Conservation (phyloP, 2,113 vertebrate genomes). For the Siniperca knerii region DNA sequence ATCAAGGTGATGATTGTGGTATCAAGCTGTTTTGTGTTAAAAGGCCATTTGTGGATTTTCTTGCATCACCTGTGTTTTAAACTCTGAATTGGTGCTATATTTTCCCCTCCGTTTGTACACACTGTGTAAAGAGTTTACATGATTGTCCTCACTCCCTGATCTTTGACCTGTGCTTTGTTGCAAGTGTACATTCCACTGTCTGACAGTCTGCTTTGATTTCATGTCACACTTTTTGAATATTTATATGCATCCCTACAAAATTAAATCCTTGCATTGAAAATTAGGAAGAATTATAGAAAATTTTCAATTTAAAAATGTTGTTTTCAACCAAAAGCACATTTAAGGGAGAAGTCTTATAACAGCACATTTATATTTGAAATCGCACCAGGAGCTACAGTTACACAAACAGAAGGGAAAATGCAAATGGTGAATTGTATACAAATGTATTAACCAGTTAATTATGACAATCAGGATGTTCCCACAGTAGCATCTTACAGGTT, state of each 20-base stretch:
- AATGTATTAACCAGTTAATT: constrained; percentile 47
- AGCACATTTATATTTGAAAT: constrained; percentile 56
- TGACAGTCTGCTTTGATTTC: constrained; percentile 25
- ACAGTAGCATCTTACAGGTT: constrained; percentile 49
- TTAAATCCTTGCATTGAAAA: neutral
- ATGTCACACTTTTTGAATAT: constrained; percentile 11
- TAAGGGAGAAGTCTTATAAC: constrained; percentile 11
- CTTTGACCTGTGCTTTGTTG: constrained; percentile 25
- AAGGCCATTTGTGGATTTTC: constrained; percentile 43
- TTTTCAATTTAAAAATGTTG: neutral
- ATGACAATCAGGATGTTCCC: constrained; percentile 81
- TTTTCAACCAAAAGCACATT: constrained; percentile 47
- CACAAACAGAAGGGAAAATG: constrained; percentile 44
- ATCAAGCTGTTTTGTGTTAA: constrained; percentile 56
- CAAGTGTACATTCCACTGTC: constrained; percentile 44
- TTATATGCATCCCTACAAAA: constrained; percentile 3
- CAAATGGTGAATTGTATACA: constrained; percentile 39
- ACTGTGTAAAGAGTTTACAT: constrained; percentile 66
- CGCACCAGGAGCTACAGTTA: neutral
- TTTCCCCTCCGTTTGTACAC: constrained; percentile 69
- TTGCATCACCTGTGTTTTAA: constrained; percentile 52
- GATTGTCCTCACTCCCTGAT: neutral
- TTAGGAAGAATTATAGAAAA: neutral
- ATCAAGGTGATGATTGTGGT: constrained; percentile 56
- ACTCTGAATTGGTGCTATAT: constrained; percentile 82